Percentiles rank a stretch among this genome's conserved stretches.
Conservation (phyloP, 2,113 vertebrate species). For the Nibea coibor region DNA sequence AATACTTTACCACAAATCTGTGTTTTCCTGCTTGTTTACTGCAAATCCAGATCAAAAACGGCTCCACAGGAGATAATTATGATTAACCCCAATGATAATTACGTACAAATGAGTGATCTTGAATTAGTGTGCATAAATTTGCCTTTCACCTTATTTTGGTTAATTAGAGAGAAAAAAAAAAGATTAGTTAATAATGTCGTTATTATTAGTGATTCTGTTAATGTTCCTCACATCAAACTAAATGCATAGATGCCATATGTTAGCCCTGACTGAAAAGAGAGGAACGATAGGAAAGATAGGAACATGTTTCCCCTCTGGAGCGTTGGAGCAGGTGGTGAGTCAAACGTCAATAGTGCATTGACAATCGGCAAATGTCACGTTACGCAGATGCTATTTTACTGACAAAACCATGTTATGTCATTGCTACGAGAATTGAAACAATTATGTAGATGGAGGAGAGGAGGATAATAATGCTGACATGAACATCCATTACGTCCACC, state of each 20-base stretch:
- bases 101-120: constrained; percentile 8
- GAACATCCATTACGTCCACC: constrained; percentile 27
- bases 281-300: not conserved
- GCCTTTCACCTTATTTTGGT: not conserved
- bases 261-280: constrained; percentile 2
- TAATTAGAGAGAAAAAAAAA: not conserved
- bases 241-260: not conserved
- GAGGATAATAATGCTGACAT: constrained; percentile 13
- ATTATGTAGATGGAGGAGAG: constrained; percentile 3
- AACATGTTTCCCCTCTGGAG: constrained; percentile 15
- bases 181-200: not conserved
- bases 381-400: constrained; percentile 10
- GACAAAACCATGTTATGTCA: constrained; percentile 11
- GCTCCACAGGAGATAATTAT: not conserved
- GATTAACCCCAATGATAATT: constrained; percentile 4
- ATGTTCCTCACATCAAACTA: not conserved
- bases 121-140: constrained; percentile 3
- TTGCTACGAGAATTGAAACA: constrained; percentile 16
- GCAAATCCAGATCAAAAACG: not conserved
- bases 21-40: not conserved
- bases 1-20: not conserved
- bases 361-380: constrained; percentile 28
- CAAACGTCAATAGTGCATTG: constrained; percentile 1
- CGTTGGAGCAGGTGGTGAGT: constrained; percentile 30
- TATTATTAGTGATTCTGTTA: not conserved